Base-by-base conservation (phyloP, 2,113 vertebrate genomes). In the Lathamus discolor region DNA sequence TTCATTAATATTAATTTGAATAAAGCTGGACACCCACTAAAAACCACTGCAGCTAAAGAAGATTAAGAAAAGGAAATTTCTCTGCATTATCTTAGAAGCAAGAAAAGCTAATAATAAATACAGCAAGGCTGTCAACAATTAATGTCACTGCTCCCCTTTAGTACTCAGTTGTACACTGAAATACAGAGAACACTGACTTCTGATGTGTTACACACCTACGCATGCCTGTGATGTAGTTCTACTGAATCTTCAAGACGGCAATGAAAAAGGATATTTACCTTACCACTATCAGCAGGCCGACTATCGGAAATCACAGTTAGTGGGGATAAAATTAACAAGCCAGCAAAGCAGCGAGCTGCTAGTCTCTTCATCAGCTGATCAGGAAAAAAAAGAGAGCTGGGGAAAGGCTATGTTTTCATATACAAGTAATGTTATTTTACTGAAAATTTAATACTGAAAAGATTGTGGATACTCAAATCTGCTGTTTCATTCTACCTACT, bases 281-380 rank as follows among this genome's bases (percentile, higher is more conserved):
- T 99, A 98, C 98, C 98, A 99, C 98, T 98, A 98, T 99, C 98
- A 98, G 99, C 98, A 98, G 99, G 99, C 98, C 98, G 98, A 98
- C 98, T 98, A 98, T 98, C 99, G 96, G 98, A 99, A 98, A 98
- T 98, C 98, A 99, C 99, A 98, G 99, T 99, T 99, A 99, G 98
- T 98, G 99, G 99, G 98, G 99, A 99, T 98, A 99, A 99, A 99
- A 99, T 99, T 99, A 99, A 99, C 99, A 99, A 99, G 97, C 99
- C 99, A 98, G 99, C 99, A 99, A 99, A 99, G 99, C 99, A 99
- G 98, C 98, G 99, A 98, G 99, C 99, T 98, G 99, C 99, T 98
- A 99, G 99, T 99, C 99, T 99, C 99, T 99, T 99, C 99, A 99
- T 99, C 99, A 99, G 99, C 99, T 99, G 99, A 99, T 99, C 99